Conservation (phyloP, 2,797 vertebrate species). For the Helostoma temminkii region DNA sequence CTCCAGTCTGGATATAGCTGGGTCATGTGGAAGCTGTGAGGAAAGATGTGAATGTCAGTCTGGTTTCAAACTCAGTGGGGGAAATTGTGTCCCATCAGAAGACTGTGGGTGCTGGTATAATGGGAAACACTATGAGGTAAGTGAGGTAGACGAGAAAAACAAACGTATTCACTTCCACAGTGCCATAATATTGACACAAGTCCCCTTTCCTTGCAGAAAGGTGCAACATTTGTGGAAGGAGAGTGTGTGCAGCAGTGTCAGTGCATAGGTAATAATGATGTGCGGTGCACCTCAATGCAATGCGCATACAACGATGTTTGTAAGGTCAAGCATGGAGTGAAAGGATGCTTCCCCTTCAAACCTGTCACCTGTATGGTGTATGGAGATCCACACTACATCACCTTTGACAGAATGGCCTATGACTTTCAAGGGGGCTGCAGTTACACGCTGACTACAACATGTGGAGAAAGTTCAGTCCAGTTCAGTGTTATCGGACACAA, state of each 20-base stretch:
- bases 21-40: slow-evolving; percentile 80
- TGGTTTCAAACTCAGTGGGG: slow-evolving; percentile 84
- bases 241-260: slow-evolving; percentile 80
- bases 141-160: slow-evolving; percentile 14
- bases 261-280: slow-evolving; percentile 69
- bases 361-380: slow-evolving; percentile 84
- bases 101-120: slow-evolving; percentile 88
- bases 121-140: slow-evolving; percentile 81
- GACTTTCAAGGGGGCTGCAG: slow-evolving; percentile 86
- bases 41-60: slow-evolving; percentile 88
- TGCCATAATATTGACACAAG: slow-evolving; percentile 11
- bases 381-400: slow-evolving; percentile 87
- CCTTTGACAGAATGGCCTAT: slow-evolving; percentile 84
- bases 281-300: slow-evolving; percentile 75
- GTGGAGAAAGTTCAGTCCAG: slow-evolving; percentile 74
- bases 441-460: slow-evolving; percentile 80
- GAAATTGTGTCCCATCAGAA: slow-evolving; percentile 80
- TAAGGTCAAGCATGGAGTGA: slow-evolving; percentile 67
- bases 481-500: slow-evolving; percentile 87
- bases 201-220: slow-evolving; percentile 71
- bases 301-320: slow-evolving; percentile 83
- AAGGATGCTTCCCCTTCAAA: slow-evolving; percentile 81
- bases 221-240: slow-evolving; percentile 68
- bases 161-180: not conserved
- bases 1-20: slow-evolving; percentile 48